Evolutionary conservation across 2,888 invertebrate species (phyloP).

Genomic region (Harmothoe impar): DNA sequence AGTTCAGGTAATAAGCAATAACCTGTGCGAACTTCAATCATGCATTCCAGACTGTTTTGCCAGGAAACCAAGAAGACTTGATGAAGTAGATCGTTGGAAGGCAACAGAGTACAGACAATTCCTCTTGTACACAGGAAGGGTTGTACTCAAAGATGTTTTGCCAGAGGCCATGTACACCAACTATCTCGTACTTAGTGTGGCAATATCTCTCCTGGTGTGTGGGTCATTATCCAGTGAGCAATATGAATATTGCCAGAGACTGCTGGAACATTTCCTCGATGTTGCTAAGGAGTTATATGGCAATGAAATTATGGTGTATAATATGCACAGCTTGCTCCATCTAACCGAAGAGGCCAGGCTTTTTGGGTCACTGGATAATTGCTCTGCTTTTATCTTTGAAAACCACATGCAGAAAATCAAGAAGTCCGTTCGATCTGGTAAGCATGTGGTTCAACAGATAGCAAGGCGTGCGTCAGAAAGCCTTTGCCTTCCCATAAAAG

Average conservation of each 20-base stretch:
- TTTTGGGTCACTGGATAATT: slow-evolving; percentile 63
- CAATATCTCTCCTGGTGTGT: slow-evolving; percentile 70
- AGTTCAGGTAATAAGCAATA: slow-evolving; percentile 45
- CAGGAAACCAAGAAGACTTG: slow-evolving; percentile 70
- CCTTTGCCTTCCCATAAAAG: not conserved
- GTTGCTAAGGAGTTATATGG: slow-evolving; percentile 61
- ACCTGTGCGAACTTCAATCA: slow-evolving; percentile 60
- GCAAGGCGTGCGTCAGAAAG: not conserved
- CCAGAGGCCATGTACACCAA: slow-evolving; percentile 69
- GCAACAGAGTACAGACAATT: slow-evolving; percentile 76
- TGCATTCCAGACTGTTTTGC: slow-evolving; percentile 72
- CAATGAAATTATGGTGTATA: slow-evolving; percentile 62
- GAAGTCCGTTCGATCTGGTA: slow-evolving; percentile 57
- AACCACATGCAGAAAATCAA: slow-evolving; percentile 66
- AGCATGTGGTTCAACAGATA: slow-evolving; percentile 65
- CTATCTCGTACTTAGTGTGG: slow-evolving; percentile 72
- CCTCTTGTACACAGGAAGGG: slow-evolving; percentile 73
- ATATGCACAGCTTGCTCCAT: slow-evolving; percentile 67
- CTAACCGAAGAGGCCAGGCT: slow-evolving; percentile 60
- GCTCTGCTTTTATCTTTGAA: slow-evolving; percentile 67
- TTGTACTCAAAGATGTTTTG: slow-evolving; percentile 70
- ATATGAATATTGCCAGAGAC: slow-evolving; percentile 62
- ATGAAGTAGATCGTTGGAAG: slow-evolving; percentile 74
- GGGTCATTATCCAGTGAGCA: slow-evolving; percentile 20
- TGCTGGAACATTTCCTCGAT: slow-evolving; percentile 67